Evolutionary conservation across 2,113 vertebrate species (phyloP).

Genomic region (Cariama cristata): DNA sequence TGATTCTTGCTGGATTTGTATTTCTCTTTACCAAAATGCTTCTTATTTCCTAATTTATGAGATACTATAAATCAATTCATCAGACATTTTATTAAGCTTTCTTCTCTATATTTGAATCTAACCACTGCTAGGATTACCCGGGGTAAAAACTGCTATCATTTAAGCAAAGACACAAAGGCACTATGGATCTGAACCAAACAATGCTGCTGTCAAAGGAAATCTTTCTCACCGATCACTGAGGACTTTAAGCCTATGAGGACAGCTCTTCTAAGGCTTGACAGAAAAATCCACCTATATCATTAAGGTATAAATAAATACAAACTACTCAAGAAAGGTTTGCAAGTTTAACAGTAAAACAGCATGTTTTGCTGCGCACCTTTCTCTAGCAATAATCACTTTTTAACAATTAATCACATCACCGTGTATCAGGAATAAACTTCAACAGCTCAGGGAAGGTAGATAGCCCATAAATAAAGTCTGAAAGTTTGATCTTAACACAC

Average conservation of each 20-base stretch:
- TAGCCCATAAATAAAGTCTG: not conserved
- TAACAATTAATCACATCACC: not conserved
- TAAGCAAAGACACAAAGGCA: not conserved
- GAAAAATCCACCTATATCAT: not conserved
- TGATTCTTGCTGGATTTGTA: not conserved
- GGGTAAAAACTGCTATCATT: not conserved
- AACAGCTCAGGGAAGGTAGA: not conserved
- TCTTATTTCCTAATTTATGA: constrained; percentile 40
- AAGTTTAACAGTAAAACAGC: not conserved
- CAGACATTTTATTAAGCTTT: constrained; percentile 19
- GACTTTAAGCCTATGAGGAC: not conserved
- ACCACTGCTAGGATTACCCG: not conserved
- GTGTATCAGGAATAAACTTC: not conserved
- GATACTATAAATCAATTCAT: constrained; percentile 19
- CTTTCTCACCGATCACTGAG: not conserved
- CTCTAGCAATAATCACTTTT: not conserved
- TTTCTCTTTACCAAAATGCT: constrained; percentile 43
- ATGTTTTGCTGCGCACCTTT: not conserved
- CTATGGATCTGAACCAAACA: not conserved
- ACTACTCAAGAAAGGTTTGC: not conserved
- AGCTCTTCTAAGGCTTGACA: not conserved
- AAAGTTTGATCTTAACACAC: not conserved
- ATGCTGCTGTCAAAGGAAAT: not conserved
- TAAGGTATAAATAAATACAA: not conserved
- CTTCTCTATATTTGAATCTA: constrained; percentile 31